Conservation (phyloP, 2,888 invertebrate species). For the Ferdinandea cuprea region DNA sequence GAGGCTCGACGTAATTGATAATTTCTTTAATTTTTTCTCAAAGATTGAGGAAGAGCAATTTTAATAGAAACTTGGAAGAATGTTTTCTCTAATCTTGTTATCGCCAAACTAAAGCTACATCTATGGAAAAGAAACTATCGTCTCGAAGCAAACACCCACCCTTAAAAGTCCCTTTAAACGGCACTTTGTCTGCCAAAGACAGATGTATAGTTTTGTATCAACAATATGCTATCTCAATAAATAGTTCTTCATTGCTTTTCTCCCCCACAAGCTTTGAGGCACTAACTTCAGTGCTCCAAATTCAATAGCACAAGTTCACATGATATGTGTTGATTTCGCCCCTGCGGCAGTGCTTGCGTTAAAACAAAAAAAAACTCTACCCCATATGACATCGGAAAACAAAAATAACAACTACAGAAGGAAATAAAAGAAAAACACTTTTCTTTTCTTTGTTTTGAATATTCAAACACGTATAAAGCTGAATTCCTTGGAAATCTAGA, state of each 20-base stretch:
- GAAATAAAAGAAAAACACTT: slow-evolving; percentile 20
- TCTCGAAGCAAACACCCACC: too few species aligned
- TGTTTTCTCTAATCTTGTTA: too few species aligned
- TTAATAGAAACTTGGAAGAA: too few species aligned
- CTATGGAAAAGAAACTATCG: too few species aligned
- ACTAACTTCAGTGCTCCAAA: not conserved
- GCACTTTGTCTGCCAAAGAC: too few species aligned
- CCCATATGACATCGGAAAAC: slow-evolving; percentile 1
- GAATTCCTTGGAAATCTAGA: slow-evolving; percentile 37
- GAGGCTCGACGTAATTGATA: too few species aligned
- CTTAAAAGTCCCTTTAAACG: too few species aligned
- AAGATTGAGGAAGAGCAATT: too few species aligned
- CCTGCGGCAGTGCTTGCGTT: not conserved
- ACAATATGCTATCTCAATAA: not conserved
- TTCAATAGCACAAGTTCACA: not conserved
- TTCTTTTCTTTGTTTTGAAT: slow-evolving; percentile 42
- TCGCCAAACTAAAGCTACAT: too few species aligned
- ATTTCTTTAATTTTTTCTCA: too few species aligned
- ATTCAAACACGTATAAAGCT: slow-evolving; percentile 31
- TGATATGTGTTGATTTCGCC: not conserved
- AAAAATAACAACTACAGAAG: not conserved
- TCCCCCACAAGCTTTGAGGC: too few species aligned
- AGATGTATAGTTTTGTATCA: not conserved
- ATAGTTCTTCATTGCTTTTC: too few species aligned
- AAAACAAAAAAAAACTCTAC: slow-evolving; percentile 2